phyloP scores from a whole-genome alignment of 2,888 invertebrate species.

The Lasiommata megera region DNA sequence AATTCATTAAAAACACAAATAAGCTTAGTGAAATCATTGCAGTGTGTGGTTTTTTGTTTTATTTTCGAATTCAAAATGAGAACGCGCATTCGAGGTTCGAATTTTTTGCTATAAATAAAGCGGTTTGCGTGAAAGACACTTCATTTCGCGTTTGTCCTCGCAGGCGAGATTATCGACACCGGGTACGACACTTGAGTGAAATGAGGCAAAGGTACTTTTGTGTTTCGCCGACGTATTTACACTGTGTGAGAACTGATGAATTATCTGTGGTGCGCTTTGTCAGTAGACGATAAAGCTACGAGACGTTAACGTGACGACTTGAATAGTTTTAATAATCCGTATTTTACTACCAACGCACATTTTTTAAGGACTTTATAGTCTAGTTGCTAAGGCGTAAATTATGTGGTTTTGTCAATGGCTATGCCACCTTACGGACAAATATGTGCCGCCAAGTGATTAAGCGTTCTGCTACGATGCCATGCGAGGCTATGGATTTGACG shows the following conservation, averaged over 20 bases:
- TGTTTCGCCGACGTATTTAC: slow-evolving; percentile 35
- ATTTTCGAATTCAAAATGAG: slow-evolving; percentile 23
- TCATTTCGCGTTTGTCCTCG: slow-evolving; percentile 31
- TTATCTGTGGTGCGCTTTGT: slow-evolving; percentile 40
- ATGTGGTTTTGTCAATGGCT: no score
- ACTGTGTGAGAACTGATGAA: slow-evolving; percentile 55
- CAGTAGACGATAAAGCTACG: neutral
- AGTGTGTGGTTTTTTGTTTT: slow-evolving; percentile 23
- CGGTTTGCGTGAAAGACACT: slow-evolving; percentile 9
- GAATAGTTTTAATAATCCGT: neutral
- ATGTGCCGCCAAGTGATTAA: no score
- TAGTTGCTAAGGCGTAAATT: no score
- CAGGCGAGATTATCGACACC: slow-evolving; percentile 69
- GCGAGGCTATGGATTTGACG: no score
- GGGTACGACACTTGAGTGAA: slow-evolving; percentile 45
- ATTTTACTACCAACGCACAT: neutral
- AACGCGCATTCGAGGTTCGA: slow-evolving; percentile 38
- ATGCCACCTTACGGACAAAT: no score
- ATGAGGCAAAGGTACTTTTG: slow-evolving; percentile 39
- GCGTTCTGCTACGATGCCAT: no score
- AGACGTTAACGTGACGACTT: neutral
- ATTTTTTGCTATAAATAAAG: slow-evolving; percentile 31
- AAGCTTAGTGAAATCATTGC: slow-evolving; percentile 25
- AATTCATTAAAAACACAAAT: slow-evolving; percentile 49
- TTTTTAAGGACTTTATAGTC: no score